Percentiles rank a stretch among this genome's conserved stretches.
Evolutionary conservation across 2,888 invertebrate genomes (phyloP).

Genomic region (Drosophila subquinaria): DNA sequence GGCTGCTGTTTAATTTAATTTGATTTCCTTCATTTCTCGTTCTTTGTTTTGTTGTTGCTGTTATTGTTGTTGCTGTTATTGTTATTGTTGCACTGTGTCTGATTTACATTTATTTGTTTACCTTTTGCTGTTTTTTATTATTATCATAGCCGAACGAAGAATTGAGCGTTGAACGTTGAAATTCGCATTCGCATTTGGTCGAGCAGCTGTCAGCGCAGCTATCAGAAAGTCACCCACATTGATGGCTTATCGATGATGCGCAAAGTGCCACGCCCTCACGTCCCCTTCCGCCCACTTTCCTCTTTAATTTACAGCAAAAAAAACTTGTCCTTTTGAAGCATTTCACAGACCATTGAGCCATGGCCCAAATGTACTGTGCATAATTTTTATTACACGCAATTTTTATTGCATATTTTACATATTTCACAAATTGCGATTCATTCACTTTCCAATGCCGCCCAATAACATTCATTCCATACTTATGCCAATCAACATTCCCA

Average conservation of each 20-base stretch:
- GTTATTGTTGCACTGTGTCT: slow-evolving; percentile 17
- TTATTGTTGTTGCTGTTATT: slow-evolving; percentile 21
- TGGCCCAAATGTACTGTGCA: slow-evolving; percentile 73
- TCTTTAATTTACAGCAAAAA: not conserved
- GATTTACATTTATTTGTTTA: slow-evolving; percentile 71
- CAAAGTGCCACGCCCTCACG: slow-evolving; percentile 15
- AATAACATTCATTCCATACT: slow-evolving; percentile 10
- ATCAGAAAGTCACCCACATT: slow-evolving; percentile 64
- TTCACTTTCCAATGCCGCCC: slow-evolving; percentile 17
- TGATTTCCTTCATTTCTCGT: slow-evolving; percentile 33
- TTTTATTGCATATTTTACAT: slow-evolving; percentile 64
- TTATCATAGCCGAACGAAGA: slow-evolving; percentile 24
- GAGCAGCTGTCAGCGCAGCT: slow-evolving; percentile 55
- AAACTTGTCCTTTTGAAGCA: slow-evolving; percentile 16
- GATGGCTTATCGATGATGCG: slow-evolving; percentile 64
- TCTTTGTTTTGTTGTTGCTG: slow-evolving; percentile 19
- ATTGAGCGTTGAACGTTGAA: slow-evolving; percentile 11
- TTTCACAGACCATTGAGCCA: slow-evolving; percentile 68
- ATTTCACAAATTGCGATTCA: slow-evolving; percentile 46
- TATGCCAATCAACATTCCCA: slow-evolving; percentile 23
- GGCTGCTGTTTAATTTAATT: slow-evolving; percentile 48
- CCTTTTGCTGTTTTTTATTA: slow-evolving; percentile 40
- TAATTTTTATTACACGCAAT: slow-evolving; percentile 76
- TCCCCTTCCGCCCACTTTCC: not conserved
- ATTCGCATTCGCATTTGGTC: slow-evolving; percentile 43